Evolutionary conservation across 2,113 vertebrate genomes (phyloP).

Genomic region (Urocitellus parryii): DNA sequence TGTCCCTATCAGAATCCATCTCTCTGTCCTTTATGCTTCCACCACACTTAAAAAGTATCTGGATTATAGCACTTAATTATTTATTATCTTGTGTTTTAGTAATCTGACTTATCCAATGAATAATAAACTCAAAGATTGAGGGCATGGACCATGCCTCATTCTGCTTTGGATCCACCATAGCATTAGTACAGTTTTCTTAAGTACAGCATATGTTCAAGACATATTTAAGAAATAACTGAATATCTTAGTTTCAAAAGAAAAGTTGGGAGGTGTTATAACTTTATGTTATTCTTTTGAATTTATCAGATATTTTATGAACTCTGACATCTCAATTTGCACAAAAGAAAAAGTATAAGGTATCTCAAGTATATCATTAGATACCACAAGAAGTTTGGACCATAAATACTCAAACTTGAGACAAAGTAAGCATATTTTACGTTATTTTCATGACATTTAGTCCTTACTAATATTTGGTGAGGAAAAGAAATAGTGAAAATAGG

Average conservation of each 20-base stretch:
- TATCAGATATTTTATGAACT: background rate
- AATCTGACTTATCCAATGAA: background rate
- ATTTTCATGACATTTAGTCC: background rate
- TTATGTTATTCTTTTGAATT: constrained; percentile 21
- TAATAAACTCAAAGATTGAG: background rate
- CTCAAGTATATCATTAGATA: background rate
- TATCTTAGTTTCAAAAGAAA: background rate
- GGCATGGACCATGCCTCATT: background rate
- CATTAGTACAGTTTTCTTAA: background rate
- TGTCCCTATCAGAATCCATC: constrained; percentile 17
- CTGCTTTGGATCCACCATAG: background rate
- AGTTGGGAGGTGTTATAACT: background rate
- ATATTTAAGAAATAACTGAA: background rate
- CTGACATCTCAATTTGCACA: background rate
- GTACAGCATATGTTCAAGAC: background rate
- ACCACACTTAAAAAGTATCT: background rate
- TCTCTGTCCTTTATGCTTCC: background rate
- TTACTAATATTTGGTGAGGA: background rate
- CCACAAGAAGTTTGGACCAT: background rate
- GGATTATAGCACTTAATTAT: background rate
- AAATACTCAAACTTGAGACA: background rate
- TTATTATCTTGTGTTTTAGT: background rate
- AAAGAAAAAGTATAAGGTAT: background rate
- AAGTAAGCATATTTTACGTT: background rate
- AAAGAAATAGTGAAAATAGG: background rate